Conservation (phyloP, 2,797 vertebrate genomes). For the Oryzias sinensis region DNA sequence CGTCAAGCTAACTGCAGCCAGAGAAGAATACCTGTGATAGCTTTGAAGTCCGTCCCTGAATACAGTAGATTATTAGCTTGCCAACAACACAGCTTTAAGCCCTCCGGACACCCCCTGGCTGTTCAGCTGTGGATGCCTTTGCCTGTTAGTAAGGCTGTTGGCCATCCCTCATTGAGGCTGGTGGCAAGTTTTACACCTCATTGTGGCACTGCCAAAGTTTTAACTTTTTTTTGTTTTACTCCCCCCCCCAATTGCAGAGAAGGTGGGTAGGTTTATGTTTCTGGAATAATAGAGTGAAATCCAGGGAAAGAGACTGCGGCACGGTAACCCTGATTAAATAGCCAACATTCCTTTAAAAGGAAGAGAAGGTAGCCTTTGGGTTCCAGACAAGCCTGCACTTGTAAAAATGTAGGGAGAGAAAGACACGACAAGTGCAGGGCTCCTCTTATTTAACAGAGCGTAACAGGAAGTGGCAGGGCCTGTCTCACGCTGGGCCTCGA, state of each 20-base stretch:
- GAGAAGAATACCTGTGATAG: constrained; percentile 64
- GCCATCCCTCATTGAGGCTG: constrained; percentile 31
- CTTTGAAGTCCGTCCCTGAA: constrained; percentile 63
- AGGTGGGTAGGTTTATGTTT: constrained; percentile 42
- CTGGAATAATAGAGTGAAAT: constrained; percentile 40
- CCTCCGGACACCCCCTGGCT: constrained; percentile 54
- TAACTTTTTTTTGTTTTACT: constrained; percentile 11
- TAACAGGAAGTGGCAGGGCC: constrained; percentile 75
- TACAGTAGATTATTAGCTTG: constrained; percentile 64
- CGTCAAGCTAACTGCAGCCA: constrained; percentile 58
- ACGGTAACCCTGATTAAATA: constrained; percentile 58
- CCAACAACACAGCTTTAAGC: constrained; percentile 47
- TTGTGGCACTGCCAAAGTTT: constrained; percentile 19
- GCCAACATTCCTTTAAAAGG: constrained; percentile 75
- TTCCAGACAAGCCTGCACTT: constrained; percentile 71
- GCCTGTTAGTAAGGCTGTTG: constrained; percentile 50
- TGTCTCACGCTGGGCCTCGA: constrained; percentile 65
- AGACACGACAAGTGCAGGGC: constrained; percentile 62
- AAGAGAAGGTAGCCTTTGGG: constrained; percentile 72
- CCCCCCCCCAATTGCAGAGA: constrained; percentile 15
- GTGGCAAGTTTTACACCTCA: constrained; percentile 17
- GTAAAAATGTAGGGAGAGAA: constrained; percentile 44
- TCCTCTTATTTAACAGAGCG: constrained; percentile 62
- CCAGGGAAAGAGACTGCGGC: constrained; percentile 27
- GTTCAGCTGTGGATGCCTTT: constrained; percentile 45